Conservation (phyloP, 2,888 invertebrate species). For the Sepiola atlantica region DNA sequence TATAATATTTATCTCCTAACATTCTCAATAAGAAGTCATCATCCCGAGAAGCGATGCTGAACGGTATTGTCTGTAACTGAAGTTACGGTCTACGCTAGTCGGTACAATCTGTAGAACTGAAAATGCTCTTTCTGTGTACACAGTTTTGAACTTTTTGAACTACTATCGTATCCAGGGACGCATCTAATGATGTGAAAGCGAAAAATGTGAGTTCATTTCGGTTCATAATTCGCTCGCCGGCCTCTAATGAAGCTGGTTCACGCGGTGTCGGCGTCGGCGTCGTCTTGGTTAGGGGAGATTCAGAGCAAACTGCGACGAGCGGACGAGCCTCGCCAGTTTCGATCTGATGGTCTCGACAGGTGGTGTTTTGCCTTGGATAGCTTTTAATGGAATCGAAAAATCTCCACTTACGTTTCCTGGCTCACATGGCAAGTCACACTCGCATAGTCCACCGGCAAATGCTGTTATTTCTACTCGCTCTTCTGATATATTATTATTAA, state of each 20-base stretch:
- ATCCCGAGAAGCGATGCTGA: too few relatives aligned
- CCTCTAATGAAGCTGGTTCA: not conserved
- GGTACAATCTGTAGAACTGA: too few relatives aligned
- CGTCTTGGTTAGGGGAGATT: not conserved
- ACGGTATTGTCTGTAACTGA: too few relatives aligned
- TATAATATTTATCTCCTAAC: too few relatives aligned
- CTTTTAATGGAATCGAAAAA: conserved; percentile 32
- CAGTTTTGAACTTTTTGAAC: too few relatives aligned
- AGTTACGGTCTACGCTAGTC: too few relatives aligned
- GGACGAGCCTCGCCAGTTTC: not conserved
- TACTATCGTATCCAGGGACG: too few relatives aligned
- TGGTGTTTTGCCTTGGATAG: not conserved
- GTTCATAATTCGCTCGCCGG: not conserved
- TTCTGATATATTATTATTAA: not conserved
- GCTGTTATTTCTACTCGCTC: not conserved
- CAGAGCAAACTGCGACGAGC: not conserved
- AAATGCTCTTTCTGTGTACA: too few relatives aligned
- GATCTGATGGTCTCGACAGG: conserved; percentile 32
- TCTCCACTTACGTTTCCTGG: not conserved
- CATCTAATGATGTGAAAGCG: not conserved
- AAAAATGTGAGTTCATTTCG: not conserved
- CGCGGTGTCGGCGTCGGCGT: not conserved
- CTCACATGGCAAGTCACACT: not conserved
- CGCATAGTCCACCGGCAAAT: not conserved
- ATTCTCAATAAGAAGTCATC: too few relatives aligned